Base-by-base conservation (phyloP, 2,888 invertebrate species). In the Pachycephus smyrnensis region DNA sequence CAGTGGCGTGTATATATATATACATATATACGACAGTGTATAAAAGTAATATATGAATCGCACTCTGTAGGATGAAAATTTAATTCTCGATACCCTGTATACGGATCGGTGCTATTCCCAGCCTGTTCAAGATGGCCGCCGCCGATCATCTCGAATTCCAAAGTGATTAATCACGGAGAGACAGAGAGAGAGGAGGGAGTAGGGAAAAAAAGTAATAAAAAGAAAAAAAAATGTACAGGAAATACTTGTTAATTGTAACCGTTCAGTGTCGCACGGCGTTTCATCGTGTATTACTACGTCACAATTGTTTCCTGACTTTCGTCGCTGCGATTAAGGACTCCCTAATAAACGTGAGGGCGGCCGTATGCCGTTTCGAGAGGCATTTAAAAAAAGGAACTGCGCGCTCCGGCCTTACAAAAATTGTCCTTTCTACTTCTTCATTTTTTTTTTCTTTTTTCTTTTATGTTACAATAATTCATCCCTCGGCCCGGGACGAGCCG, bases 321-420 rank as follows among this genome's bases (percentile, higher is more conserved):
- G 71, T 31, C 71, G 33, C 11, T 23, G 30, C 71, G 15, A 71
- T 71, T 71, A 30, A 32, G 71, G 12, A 30, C 30, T 71, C 71
- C 32, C 23, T 33, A 71, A 71, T 31, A 71, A 32, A 33, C n/a
- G 30, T 37, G 74, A 37, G 30, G 32, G 36, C 74, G 74, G 36
- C 33, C 33, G 74, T 74, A 15, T 36, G 36, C 74, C 35, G 30
- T 74, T 74, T 55, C 23, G 35, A 74, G 36, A 74, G 74, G 73
- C 74, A 37, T 78, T 77, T 73, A 78, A 55, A 82, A 78, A 88
- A 88, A 88, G 88, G 88, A 90, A 89, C 88, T 89, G 90, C 89
- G 89, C 88, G 88, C 88, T 89, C 88, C 86, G 86, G 88, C 87
- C 86, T 90, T 89, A 90, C 85, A 90, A 90, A 90, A 88, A 84